phyloP scores from a whole-genome alignment of 1,140 invertebrate species.

The Adoxophyes honmai region DNA sequence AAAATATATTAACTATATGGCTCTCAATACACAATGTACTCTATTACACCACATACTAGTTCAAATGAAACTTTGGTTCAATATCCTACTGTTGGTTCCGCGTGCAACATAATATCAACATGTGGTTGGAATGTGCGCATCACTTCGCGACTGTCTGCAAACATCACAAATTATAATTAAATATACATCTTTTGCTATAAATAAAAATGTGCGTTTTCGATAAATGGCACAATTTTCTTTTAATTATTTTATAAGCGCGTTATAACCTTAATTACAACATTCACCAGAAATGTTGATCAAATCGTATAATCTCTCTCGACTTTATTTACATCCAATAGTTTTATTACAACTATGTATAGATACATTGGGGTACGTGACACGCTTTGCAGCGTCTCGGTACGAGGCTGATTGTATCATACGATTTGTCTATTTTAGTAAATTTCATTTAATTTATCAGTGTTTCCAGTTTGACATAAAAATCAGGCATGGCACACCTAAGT shows the following conservation, averaged over 20 bases:
- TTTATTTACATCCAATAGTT: not conserved
- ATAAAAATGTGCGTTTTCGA: slow-evolving; percentile 26
- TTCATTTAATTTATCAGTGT: not conserved
- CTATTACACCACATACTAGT: slow-evolving; percentile 17
- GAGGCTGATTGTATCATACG: not conserved
- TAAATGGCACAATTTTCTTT: slow-evolving; percentile 55
- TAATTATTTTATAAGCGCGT: slow-evolving; percentile 28
- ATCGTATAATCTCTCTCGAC: not conserved
- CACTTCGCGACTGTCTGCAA: slow-evolving; percentile 15
- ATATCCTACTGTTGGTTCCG: slow-evolving; percentile 18
- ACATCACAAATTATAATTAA: slow-evolving; percentile 30
- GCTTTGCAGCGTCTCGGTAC: not conserved
- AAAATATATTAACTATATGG: slow-evolving; percentile 67
- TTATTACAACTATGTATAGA: not conserved
- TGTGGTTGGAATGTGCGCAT: slow-evolving; percentile 43
- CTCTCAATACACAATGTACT: slow-evolving; percentile 39
- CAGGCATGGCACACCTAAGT: slow-evolving; percentile 13
- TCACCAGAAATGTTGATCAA: slow-evolving; percentile 15
- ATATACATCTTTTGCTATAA: slow-evolving; percentile 17
- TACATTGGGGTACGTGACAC: not conserved
- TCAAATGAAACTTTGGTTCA: slow-evolving; percentile 41
- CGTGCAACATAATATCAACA: slow-evolving; percentile 5
- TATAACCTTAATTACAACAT: slow-evolving; percentile 27
- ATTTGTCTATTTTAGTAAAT: not conserved
- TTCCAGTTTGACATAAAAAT: not conserved